Evolutionary conservation across 2,113 vertebrate species (phyloP), one percentile per base, ranked within the genome.

Genomic region (Scytalopus superciliaris): DNA sequence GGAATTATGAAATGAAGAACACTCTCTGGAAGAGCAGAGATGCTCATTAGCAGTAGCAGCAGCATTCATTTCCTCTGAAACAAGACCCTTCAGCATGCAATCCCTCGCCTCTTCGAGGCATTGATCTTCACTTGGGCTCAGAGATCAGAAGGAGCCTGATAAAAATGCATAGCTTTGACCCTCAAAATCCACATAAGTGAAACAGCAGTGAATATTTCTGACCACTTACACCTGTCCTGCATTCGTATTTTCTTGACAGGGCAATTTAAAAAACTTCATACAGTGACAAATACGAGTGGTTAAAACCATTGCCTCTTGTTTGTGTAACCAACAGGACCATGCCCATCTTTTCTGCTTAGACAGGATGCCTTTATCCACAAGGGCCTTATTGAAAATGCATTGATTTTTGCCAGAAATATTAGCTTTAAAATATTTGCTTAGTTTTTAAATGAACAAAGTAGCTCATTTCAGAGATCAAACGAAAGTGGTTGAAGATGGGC

Each of bases 151-250:
- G 59, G 90, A 85, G 59, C 62, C 87, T 95, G 77, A 97, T 96
- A 96, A 96, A 98, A 97, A 97, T 84, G 73, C 91, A 96, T 86
- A 95, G 62, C 74, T 98, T 96, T 97, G 93, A 96, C 93, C 85
- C 94, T 96, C 62, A 93, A 95, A 95, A 97, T 95, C 87, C 83
- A 63, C 15, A 2, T 50, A 74, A 96, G 68, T 87, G 77, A 96
- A 96, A 96, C 17, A 35, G 55, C 30, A 95, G 80, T 77, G 83
- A 92, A 86, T 95, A 89, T 93, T 96, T 97, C 93, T 94, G 90
- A 96, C 87, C 90, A 88, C 69, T 94, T 95, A 96, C 75, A 85
- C 92, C 78, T 87, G 37, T 91, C 63, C 86, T 87, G 77, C 80
- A 77, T 87, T 96, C 5, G 9, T 83, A 87, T 88, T 96, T 96